These are phyloP conservation scores for Diplodus puntazzo DNA, from an alignment of 2,797 vertebrate genomes.

Conservation along the genomic window DNA sequence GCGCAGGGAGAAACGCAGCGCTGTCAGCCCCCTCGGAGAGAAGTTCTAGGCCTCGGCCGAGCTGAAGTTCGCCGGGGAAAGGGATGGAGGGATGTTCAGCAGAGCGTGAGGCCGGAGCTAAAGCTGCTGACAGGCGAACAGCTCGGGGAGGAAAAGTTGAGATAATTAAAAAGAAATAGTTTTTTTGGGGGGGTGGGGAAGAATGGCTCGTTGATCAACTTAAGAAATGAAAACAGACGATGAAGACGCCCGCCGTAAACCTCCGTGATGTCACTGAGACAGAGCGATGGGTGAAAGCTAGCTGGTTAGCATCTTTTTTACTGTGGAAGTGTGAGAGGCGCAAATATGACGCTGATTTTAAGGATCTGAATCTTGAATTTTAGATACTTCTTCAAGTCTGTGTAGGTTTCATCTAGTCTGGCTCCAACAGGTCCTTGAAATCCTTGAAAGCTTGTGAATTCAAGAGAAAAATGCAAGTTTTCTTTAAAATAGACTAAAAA, in stretches of 20 bases:
- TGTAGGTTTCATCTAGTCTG: no score
- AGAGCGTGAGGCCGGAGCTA: conserved; percentile 78
- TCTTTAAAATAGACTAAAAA: no score
- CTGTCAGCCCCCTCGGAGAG: conserved; percentile 73
- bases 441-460: no score
- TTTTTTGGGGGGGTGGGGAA: conserved; percentile 22
- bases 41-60: conserved; percentile 73
- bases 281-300: conserved; percentile 11
- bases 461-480: no score
- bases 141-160: conserved; percentile 71
- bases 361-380: neutral
- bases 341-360: neutral
- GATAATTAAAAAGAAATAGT: conserved; percentile 75
- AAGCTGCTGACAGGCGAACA: conserved; percentile 80
- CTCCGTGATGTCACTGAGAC: neutral
- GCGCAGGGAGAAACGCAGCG: conserved; percentile 61
- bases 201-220: conserved; percentile 66
- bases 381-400: no score
- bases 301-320: conserved; percentile 9
- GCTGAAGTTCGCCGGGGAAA: conserved; percentile 48
- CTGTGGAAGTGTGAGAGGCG: neutral
- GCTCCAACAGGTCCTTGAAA: no score
- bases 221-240: conserved; percentile 61
- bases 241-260: conserved; percentile 8
- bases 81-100: conserved; percentile 76